These are phyloP conservation scores for Leptura quadrifasciata DNA, from an alignment of 2,888 invertebrate genomes.

Conservation along the genomic window DNA sequence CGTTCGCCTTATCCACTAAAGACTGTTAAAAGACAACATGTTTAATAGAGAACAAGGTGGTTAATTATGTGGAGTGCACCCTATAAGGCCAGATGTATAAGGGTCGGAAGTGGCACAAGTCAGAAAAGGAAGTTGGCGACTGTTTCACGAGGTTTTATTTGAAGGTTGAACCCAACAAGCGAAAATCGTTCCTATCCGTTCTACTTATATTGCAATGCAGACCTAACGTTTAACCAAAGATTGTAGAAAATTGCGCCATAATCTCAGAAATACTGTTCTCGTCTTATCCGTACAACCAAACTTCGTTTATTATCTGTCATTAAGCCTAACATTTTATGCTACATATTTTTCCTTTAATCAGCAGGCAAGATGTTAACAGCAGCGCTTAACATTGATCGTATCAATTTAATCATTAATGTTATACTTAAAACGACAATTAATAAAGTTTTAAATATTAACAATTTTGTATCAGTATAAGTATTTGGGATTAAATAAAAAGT, in stretches of 20 bases:
- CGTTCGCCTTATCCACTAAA: conserved; percentile 1
- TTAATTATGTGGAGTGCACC: conserved; percentile 43
- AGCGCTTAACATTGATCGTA: not conserved
- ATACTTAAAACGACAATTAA: too few relatives aligned
- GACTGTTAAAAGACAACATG: conserved; percentile 21
- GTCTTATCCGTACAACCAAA: conserved; percentile 39
- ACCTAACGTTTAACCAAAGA: conserved; percentile 61
- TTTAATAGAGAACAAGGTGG: conserved; percentile 37
- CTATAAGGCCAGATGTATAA: conserved; percentile 53
- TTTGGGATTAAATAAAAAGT: too few relatives aligned
- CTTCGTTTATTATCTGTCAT: conserved; percentile 42
- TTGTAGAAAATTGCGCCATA: conserved; percentile 51
- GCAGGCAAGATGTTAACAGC: conserved; percentile 13
- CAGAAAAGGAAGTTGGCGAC: conserved; percentile 66
- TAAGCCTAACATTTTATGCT: conserved; percentile 37
- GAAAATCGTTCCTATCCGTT: conserved; percentile 67
- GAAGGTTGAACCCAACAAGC: conserved; percentile 61
- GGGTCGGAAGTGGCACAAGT: conserved; percentile 65
- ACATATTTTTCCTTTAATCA: conserved; percentile 38
- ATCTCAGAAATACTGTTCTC: conserved; percentile 39
- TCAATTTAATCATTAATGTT: not conserved
- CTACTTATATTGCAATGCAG: conserved; percentile 65
- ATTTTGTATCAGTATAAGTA: too few relatives aligned
- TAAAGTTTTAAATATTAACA: too few relatives aligned
- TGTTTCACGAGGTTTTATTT: conserved; percentile 68